Evolutionary conservation across 2,113 vertebrate species (phyloP).

Genomic region (Indicator indicator): DNA sequence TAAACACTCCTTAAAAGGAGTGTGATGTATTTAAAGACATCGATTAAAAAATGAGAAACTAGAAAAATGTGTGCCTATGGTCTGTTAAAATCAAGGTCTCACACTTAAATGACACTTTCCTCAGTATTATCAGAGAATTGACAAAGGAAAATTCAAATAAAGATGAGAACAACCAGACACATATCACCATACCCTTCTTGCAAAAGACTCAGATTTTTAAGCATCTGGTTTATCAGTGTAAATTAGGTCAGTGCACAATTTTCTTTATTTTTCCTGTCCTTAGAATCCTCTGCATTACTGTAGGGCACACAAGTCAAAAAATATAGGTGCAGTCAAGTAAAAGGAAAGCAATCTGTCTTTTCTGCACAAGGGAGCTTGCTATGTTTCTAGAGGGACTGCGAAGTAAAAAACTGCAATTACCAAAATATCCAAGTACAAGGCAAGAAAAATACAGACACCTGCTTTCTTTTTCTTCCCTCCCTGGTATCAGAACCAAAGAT

Average conservation of each 20-base stretch:
- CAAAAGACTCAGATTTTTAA: neutral
- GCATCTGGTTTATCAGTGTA: neutral
- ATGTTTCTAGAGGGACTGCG: neutral
- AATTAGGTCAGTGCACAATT: slow-evolving; percentile 29
- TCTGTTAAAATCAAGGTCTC: neutral
- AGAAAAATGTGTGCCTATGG: neutral
- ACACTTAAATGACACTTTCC: neutral
- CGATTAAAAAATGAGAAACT: neutral
- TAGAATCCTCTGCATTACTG: neutral
- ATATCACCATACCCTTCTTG: neutral
- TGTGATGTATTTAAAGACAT: neutral
- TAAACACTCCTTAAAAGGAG: neutral
- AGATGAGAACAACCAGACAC: neutral
- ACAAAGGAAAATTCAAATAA: neutral
- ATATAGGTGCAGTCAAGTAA: slow-evolving; percentile 47
- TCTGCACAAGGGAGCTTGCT: neutral
- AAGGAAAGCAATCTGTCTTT: slow-evolving; percentile 35
- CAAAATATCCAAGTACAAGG: neutral
- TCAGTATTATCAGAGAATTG: rapidly evolving
- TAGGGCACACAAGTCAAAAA: slow-evolving; percentile 41
- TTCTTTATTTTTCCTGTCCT: slow-evolving; percentile 22
- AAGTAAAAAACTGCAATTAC: neutral
- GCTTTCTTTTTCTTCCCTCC: neutral
- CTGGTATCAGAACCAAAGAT: neutral
- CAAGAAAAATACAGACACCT: neutral